Base-by-base conservation (phyloP, 2,888 invertebrate species). In the Caenorhabditis doughertyi region DNA sequence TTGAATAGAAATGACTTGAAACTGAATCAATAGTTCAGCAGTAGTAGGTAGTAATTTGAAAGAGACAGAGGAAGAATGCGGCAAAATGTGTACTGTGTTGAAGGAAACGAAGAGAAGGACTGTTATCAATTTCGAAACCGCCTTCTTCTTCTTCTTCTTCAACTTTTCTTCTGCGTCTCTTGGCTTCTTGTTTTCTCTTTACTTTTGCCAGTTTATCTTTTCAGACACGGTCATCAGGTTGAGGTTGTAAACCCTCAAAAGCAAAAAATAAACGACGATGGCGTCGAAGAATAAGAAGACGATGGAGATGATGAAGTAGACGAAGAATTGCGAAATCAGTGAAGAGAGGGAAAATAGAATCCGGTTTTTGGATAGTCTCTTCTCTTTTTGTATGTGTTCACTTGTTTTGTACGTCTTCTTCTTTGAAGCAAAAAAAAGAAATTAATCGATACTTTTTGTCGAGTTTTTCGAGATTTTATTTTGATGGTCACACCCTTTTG, bases 41-140 rank as follows among this genome's bases (percentile, higher is more conserved):
- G 35, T n/a, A 64, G 60, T 25, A 44, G 29, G 67, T 53, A 18
- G 44, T 53, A 47, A 18, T 29, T 11, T n/a, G 16, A 32, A 32
- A 13, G 16, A 39, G 39, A 44, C 49, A 58, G 44, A 39, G 3
- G 44, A n/a, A 47, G 42, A 74, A 62, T 32, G 68, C 49, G 77
- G 56, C 32, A 67, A 56, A 60, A 3, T 32, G 71, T 29, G 44
- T 47, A 70, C 39, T 53, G 60, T 25, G 60, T 44, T 51, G 64
- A 73, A 62, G 51, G 53, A 29, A 42, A 49, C 65, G 55, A 47
- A 39, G 49, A 42, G 29, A 65, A 32, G 21, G 47, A 51, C 64
- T 68, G 76, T 76, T 76, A 76, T 76, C 76, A 76, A 68, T 68
- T 76, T 76, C 68, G 76, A 76, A 74, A 76, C 67, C 58, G 76